Conservation (phyloP, 2,113 vertebrate genomes). For the Regulus satrapa region DNA sequence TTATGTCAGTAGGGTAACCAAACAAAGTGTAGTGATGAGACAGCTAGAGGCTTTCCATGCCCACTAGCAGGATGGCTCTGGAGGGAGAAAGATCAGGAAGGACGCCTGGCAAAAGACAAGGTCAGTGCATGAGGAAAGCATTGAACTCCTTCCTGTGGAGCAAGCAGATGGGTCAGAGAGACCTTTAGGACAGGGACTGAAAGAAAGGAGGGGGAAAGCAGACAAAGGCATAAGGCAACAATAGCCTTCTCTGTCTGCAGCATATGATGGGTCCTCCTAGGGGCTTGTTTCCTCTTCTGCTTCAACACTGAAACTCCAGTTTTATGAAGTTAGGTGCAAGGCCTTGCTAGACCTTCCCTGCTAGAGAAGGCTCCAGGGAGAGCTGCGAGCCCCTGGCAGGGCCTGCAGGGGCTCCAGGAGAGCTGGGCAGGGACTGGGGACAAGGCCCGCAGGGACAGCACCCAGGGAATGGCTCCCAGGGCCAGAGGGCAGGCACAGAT, state of each 20-base stretch:
- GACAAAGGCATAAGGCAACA: fast-evolving
- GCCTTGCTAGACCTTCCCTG: too few species aligned
- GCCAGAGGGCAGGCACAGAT: neutral
- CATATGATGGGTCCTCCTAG: neutral
- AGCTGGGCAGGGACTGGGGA: neutral
- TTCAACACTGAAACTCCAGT: neutral
- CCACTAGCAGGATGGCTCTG: fast-evolving
- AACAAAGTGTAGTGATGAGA: neutral
- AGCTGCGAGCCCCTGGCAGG: neutral
- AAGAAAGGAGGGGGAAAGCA: neutral
- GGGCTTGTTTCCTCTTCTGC: neutral
- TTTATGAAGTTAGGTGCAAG: neutral
- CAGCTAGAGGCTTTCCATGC: fast-evolving
- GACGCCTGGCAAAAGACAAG: neutral
- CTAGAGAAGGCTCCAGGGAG: neutral
- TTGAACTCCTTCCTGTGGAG: neutral
- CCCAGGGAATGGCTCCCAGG: neutral
- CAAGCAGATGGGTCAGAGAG: neutral
- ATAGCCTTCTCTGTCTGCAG: neutral
- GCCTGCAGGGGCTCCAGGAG: neutral
- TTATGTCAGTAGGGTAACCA: neutral
- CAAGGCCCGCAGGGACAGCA: neutral
- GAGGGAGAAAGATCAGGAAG: neutral
- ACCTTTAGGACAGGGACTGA: neutral
- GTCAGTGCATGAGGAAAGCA: neutral